Percentiles rank a stretch among this genome's conserved stretches.
phyloP scores from a whole-genome alignment of 2,113 vertebrate species.

The Tychaedon coryphoeus region DNA sequence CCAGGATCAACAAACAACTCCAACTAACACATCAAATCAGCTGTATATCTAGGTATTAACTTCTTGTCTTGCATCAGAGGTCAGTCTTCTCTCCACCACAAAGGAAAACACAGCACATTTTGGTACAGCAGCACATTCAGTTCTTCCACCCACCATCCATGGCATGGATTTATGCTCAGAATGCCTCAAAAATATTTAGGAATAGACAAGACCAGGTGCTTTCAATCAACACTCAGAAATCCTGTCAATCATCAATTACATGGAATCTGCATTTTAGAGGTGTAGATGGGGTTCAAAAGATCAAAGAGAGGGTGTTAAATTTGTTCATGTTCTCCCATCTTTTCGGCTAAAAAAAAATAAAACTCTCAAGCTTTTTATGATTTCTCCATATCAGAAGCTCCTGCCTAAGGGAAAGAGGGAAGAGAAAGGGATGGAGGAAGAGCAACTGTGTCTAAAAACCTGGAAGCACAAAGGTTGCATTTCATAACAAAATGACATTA shows the following conservation, averaged over 20 bases:
- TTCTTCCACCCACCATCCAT: background rate
- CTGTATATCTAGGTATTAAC: background rate
- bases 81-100: background rate
- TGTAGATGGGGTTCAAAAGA: background rate
- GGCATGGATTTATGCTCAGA: background rate
- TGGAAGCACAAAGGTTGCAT: background rate
- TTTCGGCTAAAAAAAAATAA: background rate
- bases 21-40: background rate
- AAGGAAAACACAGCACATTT: background rate
- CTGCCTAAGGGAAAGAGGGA: background rate
- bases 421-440: background rate
- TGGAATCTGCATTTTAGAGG: background rate
- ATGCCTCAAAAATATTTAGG: background rate
- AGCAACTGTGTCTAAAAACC: background rate
- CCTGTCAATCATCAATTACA: background rate
- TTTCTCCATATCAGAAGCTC: background rate
- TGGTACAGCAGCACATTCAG: background rate
- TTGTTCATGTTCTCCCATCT: background rate
- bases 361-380: background rate
- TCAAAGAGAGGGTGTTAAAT: rapidly evolving
- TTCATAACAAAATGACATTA: background rate
- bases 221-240: background rate
- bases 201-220: background rate
- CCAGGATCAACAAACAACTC: background rate
- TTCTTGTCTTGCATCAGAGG: background rate